Percentiles rank a stretch among this genome's conserved stretches.
Evolutionary conservation across 2,797 vertebrate genomes (phyloP).

Genomic region (Fratercula arctica): DNA sequence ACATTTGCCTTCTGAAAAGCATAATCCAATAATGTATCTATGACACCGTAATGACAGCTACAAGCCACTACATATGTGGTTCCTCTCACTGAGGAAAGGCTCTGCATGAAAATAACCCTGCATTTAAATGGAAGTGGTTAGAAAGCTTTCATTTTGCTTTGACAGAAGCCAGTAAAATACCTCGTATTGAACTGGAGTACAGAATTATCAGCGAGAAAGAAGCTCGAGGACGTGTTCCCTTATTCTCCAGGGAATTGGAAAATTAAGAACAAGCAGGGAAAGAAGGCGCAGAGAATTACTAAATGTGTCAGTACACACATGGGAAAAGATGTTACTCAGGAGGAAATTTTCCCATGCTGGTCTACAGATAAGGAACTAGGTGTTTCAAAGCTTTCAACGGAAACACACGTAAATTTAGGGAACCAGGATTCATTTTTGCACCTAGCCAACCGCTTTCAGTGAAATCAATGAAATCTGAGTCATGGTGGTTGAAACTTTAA

Average conservation of each 20-base stretch:
- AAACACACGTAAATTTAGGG: neutral
- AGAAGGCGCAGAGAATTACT: neutral
- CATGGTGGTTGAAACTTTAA: neutral
- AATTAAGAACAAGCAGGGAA: neutral
- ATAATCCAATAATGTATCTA: neutral
- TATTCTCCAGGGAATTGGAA: neutral
- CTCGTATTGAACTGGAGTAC: neutral
- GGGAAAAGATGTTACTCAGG: neutral
- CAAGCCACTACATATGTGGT: neutral
- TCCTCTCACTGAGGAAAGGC: neutral
- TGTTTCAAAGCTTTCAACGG: neutral
- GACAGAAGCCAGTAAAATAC: neutral
- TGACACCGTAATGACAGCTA: neutral
- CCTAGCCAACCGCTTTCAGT: neutral
- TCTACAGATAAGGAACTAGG: neutral
- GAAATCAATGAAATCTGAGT: slow-evolving; percentile 10
- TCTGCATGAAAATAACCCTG: neutral
- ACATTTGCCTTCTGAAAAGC: neutral
- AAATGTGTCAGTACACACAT: neutral
- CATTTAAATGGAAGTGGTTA: neutral
- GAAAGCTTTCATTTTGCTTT: neutral
- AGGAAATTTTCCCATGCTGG: neutral
- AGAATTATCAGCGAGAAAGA: neutral
- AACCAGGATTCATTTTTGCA: neutral
- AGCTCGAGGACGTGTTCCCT: neutral